A percentile compares a stretch with the other conserved stretches of the same genome.
phyloP scores from a whole-genome alignment of 37 sponge, comb jelly and placozoan genomes.

The Theonella swinhoei region DNA sequence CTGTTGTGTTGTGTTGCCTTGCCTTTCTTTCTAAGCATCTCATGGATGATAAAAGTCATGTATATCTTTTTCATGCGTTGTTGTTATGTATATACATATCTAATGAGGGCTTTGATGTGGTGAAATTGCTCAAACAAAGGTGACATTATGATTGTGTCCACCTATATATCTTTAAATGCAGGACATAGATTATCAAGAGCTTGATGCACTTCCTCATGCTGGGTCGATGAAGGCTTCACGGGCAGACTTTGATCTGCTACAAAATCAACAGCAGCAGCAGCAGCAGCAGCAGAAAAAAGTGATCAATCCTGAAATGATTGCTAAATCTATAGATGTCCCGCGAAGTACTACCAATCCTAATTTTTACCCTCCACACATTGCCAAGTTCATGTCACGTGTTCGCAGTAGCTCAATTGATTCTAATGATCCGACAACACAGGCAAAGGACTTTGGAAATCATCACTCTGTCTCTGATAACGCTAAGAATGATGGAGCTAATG shows the following conservation, averaged over 20 bases:
- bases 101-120: too few relatives aligned
- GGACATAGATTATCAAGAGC: neutral
- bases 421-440: neutral
- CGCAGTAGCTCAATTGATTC: neutral
- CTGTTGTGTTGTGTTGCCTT: too few relatives aligned
- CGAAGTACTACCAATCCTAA: neutral
- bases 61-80: too few relatives aligned
- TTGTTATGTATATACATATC: too few relatives aligned
- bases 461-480: too few relatives aligned
- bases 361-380: neutral
- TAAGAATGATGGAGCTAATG: too few relatives aligned
- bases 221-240: neutral
- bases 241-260: neutral
- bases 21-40: too few relatives aligned
- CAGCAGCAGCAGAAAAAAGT: neutral
- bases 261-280: neutral
- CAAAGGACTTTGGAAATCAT: neutral
- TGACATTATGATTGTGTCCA: too few relatives aligned
- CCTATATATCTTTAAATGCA: too few relatives aligned
- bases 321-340: neutral
- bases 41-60: too few relatives aligned
- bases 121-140: too few relatives aligned
- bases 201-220: neutral
- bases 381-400: constrained; percentile 11
- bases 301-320: neutral